Evolutionary conservation across 2,888 invertebrate species (phyloP).

Genomic region (Melinaea menophilus): DNA sequence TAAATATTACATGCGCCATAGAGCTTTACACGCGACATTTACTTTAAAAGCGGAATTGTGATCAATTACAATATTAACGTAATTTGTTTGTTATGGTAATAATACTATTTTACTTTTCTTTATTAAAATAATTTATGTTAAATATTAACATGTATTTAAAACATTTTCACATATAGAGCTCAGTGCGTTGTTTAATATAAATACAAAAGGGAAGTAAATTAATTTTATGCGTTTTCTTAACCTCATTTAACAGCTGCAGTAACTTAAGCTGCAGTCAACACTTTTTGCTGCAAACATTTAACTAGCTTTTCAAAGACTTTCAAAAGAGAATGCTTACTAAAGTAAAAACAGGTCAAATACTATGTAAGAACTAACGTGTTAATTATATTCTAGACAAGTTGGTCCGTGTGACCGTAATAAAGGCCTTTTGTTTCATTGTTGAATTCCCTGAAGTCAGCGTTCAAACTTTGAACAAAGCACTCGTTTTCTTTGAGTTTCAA

Average conservation of each 20-base stretch:
- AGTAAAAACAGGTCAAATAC: constrained; percentile 13
- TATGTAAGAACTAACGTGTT: constrained; percentile 17
- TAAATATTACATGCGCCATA: too few species aligned
- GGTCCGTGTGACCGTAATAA: constrained; percentile 13
- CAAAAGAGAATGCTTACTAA: constrained; percentile 13
- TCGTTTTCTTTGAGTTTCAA: constrained; percentile 1
- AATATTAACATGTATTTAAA: too few species aligned
- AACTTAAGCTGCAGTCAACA: constrained; percentile 1
- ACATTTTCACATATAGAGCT: too few species aligned
- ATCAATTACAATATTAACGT: too few species aligned
- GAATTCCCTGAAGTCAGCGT: constrained; percentile 1
- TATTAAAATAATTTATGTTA: too few species aligned
- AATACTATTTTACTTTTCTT: too few species aligned
- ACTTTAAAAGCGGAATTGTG: too few species aligned
- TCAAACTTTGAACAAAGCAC: background rate
- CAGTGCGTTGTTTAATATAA: too few species aligned
- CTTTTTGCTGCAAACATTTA: constrained; percentile 7
- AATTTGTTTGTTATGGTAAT: too few species aligned
- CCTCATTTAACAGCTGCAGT: background rate
- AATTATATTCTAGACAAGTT: constrained; percentile 18
- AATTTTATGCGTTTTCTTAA: constrained; percentile 2
- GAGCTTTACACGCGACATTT: too few species aligned
- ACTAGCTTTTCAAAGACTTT: constrained; percentile 3
- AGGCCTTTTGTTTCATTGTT: constrained; percentile 16
- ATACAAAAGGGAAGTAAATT: too few species aligned